These are phyloP conservation scores for Dione vanillae DNA, from an alignment of 2,888 invertebrate species.

Conservation along the genomic window DNA sequence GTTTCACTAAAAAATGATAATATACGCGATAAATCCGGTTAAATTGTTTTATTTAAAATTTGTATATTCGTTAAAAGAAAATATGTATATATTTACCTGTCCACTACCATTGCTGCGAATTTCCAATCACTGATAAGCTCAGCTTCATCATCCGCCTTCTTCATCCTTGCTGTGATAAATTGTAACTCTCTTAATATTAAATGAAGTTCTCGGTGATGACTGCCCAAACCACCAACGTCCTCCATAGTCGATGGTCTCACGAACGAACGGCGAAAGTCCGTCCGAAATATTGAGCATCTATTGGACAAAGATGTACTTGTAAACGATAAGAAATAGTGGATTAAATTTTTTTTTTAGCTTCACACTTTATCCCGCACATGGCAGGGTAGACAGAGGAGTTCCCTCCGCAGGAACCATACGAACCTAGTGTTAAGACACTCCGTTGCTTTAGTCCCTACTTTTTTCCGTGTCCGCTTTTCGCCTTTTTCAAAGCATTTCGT, in stretches of 20 bases:
- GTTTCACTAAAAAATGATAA: too few species aligned
- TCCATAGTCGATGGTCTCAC: slow-evolving; percentile 92
- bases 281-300: slow-evolving; percentile 81
- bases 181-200: slow-evolving; percentile 96
- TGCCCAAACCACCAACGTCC: slow-evolving; percentile 85
- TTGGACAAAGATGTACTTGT: slow-evolving; percentile 30
- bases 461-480: too few species aligned
- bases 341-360: too few species aligned
- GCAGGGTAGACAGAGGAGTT: too few species aligned
- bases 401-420: too few species aligned
- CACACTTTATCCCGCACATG: too few species aligned
- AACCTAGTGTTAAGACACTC: too few species aligned
- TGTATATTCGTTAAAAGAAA: too few species aligned
- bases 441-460: too few species aligned
- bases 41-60: too few species aligned
- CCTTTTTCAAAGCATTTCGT: too few species aligned
- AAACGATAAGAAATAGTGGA: background rate
- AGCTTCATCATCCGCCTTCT: slow-evolving; percentile 96
- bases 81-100: slow-evolving; percentile 85
- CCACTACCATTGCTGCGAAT: slow-evolving; percentile 99
- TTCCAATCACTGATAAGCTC: slow-evolving; percentile 98
- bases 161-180: slow-evolving; percentile 97
- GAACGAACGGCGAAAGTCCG: slow-evolving; percentile 85
- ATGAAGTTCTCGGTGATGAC: slow-evolving; percentile 93
- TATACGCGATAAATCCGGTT: too few species aligned